phyloP scores from a whole-genome alignment of 2,888 invertebrate species.

The Autographa pulchrina region DNA sequence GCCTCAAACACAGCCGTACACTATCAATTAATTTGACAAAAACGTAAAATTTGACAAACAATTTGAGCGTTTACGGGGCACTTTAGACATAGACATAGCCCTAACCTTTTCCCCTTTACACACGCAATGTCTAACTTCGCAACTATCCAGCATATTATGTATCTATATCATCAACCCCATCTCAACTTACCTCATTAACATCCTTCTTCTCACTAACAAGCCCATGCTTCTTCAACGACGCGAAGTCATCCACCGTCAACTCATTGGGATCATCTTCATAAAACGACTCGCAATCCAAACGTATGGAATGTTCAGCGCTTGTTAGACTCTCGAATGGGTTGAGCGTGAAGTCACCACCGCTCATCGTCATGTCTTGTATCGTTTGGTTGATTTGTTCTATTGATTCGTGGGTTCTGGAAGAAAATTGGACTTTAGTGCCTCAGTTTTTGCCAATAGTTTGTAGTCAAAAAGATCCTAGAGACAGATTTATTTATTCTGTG shows the following conservation, averaged over 20 bases:
- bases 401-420: slow-evolving; percentile 78
- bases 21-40: no score
- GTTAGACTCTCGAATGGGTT: slow-evolving; percentile 84
- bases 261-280: slow-evolving; percentile 81
- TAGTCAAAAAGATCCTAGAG: no score
- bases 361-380: slow-evolving; percentile 87
- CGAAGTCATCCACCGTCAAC: slow-evolving; percentile 84
- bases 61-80: no score
- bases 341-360: slow-evolving; percentile 81
- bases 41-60: no score
- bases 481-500: no score
- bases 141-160: no score
- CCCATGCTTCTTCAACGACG: slow-evolving; percentile 84
- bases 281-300: slow-evolving; percentile 82
- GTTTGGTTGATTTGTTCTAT: slow-evolving; percentile 87
- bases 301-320: slow-evolving; percentile 79
- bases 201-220: slow-evolving; percentile 81
- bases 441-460: no score
- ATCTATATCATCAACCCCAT: no score
- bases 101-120: no score
- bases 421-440: neutral
- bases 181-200: slow-evolving; percentile 82
- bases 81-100: no score
- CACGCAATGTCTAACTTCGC: no score
- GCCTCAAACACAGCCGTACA: no score